Conservation (phyloP, 2,113 vertebrate genomes). For the Semnornis frantzii region DNA sequence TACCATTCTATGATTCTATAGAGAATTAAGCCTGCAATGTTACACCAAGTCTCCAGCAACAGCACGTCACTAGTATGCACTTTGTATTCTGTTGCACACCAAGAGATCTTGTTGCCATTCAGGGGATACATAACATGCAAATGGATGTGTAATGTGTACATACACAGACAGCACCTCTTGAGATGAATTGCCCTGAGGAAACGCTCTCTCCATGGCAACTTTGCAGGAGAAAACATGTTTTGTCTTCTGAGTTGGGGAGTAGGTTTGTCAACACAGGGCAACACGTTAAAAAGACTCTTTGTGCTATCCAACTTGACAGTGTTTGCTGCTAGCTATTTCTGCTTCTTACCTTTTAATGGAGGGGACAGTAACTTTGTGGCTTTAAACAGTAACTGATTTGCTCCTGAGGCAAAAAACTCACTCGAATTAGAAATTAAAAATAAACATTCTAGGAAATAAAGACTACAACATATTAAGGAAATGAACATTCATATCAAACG, state of each 20-base stretch:
- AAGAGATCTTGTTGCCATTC: neutral
- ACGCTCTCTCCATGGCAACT: constrained; percentile 25
- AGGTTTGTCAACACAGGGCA: constrained; percentile 22
- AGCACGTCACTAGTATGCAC: neutral
- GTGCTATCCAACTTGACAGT: neutral
- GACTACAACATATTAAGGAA: neutral
- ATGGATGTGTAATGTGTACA: neutral
- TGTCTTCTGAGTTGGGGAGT: neutral
- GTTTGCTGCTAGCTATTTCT: neutral
- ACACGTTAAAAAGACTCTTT: constrained; percentile 30
- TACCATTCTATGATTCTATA: neutral
- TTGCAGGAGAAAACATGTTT: neutral
- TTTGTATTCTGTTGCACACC: neutral
- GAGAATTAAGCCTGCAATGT: neutral
- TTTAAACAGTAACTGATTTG: constrained; percentile 14
- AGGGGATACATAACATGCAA: neutral
- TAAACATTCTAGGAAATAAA: constrained; percentile 11
- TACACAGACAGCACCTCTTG: neutral
- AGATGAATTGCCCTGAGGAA: constrained; percentile 18
- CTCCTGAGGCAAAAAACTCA: neutral
- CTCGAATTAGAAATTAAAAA: neutral
- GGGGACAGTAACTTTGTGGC: neutral
- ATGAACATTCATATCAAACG: neutral
- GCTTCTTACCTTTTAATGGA: constrained; percentile 26
- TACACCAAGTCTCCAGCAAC: neutral